phyloP scores from a whole-genome alignment of 1,140 invertebrate genomes.

The Meloidogyne hapla region DNA sequence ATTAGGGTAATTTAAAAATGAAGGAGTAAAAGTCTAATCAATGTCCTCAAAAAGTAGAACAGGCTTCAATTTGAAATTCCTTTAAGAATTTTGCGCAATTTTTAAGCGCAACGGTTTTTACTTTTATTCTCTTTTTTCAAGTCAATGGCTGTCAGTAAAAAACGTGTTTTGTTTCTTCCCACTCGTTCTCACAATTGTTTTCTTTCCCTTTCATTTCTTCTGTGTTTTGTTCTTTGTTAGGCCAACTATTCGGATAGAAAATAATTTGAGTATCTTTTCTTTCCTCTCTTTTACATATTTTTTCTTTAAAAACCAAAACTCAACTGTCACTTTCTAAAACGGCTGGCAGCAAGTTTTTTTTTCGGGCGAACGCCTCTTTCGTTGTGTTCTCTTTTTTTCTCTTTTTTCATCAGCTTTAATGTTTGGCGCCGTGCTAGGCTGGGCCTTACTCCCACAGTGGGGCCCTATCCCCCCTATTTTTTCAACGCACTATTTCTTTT shows the following conservation, averaged over 20 bases:
- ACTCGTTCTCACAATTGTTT: not conserved
- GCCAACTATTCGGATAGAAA: not conserved
- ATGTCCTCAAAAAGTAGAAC: no score
- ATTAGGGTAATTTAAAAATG: no score
- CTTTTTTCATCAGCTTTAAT: not conserved
- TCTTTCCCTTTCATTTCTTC: not conserved
- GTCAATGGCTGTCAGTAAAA: not conserved
- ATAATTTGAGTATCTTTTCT: not conserved
- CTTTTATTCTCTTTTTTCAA: not conserved
- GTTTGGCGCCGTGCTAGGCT: not conserved
- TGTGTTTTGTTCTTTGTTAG: not conserved
- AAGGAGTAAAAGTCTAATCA: no score
- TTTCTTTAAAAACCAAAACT: not conserved
- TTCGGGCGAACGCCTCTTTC: not conserved
- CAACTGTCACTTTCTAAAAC: not conserved
- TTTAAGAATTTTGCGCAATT: not conserved
- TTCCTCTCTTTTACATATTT: no score
- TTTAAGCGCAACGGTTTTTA: not conserved
- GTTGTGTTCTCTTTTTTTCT: not conserved
- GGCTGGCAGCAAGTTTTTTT: not conserved
- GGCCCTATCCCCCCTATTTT: not conserved
- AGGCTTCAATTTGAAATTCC: no score
- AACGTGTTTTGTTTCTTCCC: not conserved
- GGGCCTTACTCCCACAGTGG: not conserved
- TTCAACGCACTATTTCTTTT: conserved; percentile 1